phyloP scores from a whole-genome alignment of 35 echinoderm and acorn worm species.

The Apostichopus californicus region DNA sequence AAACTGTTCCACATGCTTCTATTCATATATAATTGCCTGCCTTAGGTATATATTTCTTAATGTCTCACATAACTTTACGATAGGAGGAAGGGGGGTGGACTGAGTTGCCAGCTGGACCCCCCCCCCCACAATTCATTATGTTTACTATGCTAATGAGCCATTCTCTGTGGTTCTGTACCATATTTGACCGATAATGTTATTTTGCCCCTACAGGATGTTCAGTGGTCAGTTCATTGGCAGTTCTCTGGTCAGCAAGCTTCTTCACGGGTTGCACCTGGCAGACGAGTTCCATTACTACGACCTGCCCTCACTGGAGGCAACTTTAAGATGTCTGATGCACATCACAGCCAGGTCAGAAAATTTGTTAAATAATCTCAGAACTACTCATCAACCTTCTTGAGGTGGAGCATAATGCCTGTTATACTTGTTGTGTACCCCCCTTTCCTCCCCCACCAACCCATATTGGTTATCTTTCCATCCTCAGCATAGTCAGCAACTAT shows the following conservation, averaged over 20 bases:
- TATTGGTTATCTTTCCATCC: too few relatives aligned
- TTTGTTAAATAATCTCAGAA: neutral
- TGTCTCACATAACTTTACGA: too few relatives aligned
- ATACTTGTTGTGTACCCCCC: neutral
- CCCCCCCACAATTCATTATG: too few relatives aligned
- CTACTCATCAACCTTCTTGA: neutral
- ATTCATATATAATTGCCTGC: too few relatives aligned
- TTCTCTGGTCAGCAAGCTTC: constrained; percentile 74
- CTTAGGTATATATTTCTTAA: too few relatives aligned
- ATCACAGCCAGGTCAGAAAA: constrained; percentile 90
- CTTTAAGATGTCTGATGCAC: constrained; percentile 83
- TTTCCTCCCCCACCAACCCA: too few relatives aligned
- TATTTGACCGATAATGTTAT: neutral
- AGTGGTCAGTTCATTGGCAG: constrained; percentile 73
- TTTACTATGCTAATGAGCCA: too few relatives aligned
- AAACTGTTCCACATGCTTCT: too few relatives aligned
- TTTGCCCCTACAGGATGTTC: constrained; percentile 37
- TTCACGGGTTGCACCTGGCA: constrained; percentile 78
- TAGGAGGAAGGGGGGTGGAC: too few relatives aligned
- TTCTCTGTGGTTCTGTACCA: neutral
- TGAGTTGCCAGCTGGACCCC: too few relatives aligned
- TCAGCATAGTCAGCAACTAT: too few relatives aligned
- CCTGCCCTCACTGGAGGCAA: constrained; percentile 86
- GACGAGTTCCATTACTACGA: constrained; percentile 97
- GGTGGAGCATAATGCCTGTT: neutral